Base-by-base conservation (phyloP, 2,113 vertebrate species). In the Sylvilagus bachmani region DNA sequence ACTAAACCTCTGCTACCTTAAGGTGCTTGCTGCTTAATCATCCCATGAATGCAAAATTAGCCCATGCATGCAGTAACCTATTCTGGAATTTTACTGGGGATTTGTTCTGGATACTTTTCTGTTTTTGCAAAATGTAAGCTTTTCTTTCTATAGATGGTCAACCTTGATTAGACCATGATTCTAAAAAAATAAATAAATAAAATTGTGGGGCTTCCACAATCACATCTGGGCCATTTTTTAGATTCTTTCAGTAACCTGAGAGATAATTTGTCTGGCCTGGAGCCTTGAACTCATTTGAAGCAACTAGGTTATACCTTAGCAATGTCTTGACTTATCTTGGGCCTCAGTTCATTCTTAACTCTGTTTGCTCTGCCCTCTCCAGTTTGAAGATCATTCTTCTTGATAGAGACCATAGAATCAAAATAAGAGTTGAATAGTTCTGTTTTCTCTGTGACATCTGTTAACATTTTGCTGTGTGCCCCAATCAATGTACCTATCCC, bases 381-480 rank as follows among this genome's bases (percentile, higher is more conserved):
- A 94, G 82, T 90, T 92, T 93, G 66, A 96, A 96, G 92, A 97
- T 94, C 94, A 94, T 95, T 89, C 81, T 95, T 92, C 86, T 22
- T 85, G 82, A 86, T 93, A 93, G 92, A 96, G 90, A 95, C 87
- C 67, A 66, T 19, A 88, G 78, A 95, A 96, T 95, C 95, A 95
- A 92, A 96, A 95, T 86, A 92, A 51, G 73, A 96, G 94, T 90
- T 95, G 94, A 95, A 89, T 91, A 38, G 93, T 81, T 87, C 87
- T 83, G 64, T 86, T 93, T 95, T 95, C 75, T 82, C 83, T 83
- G 91, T 96, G 96, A 95, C 96, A 97, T 96, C 92, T 96, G 96
- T 95, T 97, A 96, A 94, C 91, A 94, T 95, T 97, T 96, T 96
- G 85, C 93, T 77, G 44, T 92, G 86, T 94, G 88, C 74, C 93